Conservation (phyloP, 2,888 invertebrate genomes). For the Mesopsocus fuscifrons region DNA sequence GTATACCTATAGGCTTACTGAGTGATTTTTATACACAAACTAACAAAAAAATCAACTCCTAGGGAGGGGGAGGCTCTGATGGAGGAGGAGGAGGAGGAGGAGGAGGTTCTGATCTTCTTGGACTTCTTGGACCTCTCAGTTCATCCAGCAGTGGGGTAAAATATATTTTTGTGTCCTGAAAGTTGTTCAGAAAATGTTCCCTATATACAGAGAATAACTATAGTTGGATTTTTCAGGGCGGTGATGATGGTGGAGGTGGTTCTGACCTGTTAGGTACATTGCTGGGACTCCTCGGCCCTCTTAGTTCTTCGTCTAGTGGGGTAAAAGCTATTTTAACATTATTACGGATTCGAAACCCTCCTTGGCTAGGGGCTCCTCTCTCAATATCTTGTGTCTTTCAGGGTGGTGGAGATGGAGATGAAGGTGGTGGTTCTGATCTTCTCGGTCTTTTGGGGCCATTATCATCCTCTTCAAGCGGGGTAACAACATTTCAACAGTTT, state of each 20-base stretch:
- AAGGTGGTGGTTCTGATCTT: background rate
- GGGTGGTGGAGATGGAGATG: slow-evolving; percentile 1
- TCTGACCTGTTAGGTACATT: background rate
- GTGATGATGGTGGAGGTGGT: background rate
- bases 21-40: too few relatives aligned
- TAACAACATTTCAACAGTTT: too few relatives aligned
- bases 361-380: too few relatives aligned
- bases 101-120: too few relatives aligned
- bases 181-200: too few relatives aligned
- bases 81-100: background rate
- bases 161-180: too few relatives aligned
- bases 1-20: too few relatives aligned
- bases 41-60: background rate
- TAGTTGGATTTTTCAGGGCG: too few relatives aligned
- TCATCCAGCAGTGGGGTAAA: slow-evolving; percentile 2
- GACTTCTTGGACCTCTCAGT: background rate
- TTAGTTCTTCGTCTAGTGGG: background rate
- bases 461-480: background rate
- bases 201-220: too few relatives aligned
- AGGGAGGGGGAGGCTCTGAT: background rate
- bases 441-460: background rate
- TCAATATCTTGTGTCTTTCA: too few relatives aligned
- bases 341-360: too few relatives aligned
- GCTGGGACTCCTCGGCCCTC: background rate
- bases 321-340: too few relatives aligned